Base-by-base conservation (phyloP, 2,113 vertebrate species). In the Chaetodon auriga region DNA sequence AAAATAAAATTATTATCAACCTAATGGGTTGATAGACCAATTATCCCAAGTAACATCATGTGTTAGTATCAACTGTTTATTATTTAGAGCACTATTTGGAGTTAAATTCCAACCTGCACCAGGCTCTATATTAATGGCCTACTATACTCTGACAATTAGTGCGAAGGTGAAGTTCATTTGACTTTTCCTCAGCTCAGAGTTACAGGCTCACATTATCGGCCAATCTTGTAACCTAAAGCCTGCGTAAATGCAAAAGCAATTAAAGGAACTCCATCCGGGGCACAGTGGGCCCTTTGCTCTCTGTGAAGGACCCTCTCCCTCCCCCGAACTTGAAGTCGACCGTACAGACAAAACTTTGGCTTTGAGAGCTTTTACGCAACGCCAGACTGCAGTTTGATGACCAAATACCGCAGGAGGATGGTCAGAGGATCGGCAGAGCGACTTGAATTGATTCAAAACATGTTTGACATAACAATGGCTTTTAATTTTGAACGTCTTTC, bases 251-350 rank as follows among this genome's bases (percentile, higher is more conserved):
- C 80, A 86, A 78, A 81, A 77, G 85, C 83, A 92, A 93, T 92
- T 90, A 89, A 82, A 85, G 78, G 80, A 93, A 90, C 83, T 93
- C 77, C 90, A 94, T 93, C 93, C 92, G 90, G 93, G 92, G 90
- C 87, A 93, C 68, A 64, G 78, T 25, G 74, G 85, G 85, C 65
- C 87, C 87, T 92, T 80, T 87, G 84, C 88, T 92, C 80, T 84
- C 62, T 81, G 83, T 45, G 62, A 86, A 88, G 41, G 75, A 78
- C 80, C 74, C 83, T 89, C 78, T 90, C 90, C 94, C 93, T 94
- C 92, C 92, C 93, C 92, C 93, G 95, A 95, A 95, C 94, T 95
- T 96, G 95, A 96, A 96, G 90, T 95, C 94, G 92, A 95, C 92
- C 92, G 90, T 87, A 89, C 74, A 93, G 87, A 93, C 92, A 93